Conservation (phyloP, 92 coral and sea anemone species). For the Paramuricea clavata region DNA sequence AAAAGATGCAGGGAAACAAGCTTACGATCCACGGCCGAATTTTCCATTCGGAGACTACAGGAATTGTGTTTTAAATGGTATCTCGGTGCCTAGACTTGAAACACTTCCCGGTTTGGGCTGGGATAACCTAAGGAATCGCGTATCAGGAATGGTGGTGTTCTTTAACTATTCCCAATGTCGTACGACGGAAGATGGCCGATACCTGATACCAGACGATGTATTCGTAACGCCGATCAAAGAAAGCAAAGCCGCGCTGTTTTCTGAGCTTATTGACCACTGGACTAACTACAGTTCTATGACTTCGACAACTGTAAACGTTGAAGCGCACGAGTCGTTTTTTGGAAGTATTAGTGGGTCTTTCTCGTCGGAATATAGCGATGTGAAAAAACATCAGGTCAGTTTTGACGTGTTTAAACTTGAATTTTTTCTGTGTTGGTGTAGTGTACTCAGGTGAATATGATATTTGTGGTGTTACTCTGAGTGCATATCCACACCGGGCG, state of each 20-base stretch:
- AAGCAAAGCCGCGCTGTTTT: slow-evolving; percentile 73
- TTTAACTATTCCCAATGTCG: slow-evolving; percentile 81
- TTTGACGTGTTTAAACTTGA: no score
- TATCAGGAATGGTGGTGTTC: slow-evolving; percentile 81
- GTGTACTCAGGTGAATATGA: no score
- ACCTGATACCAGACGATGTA: slow-evolving; percentile 79
- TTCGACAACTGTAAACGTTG: slow-evolving; percentile 73
- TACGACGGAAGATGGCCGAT: slow-evolving; percentile 86
- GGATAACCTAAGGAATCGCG: slow-evolving; percentile 83
- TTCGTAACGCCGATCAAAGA: slow-evolving; percentile 77
- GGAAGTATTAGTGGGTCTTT: slow-evolving; percentile 77
- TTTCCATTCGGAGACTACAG: slow-evolving; percentile 79
- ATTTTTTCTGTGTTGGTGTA: no score
- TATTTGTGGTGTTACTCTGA: no score
- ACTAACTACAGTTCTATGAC: slow-evolving; percentile 79
- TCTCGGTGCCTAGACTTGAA: slow-evolving; percentile 73
- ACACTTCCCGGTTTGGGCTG: slow-evolving; percentile 91
- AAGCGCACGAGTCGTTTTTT: slow-evolving; percentile 69
- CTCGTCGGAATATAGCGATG: slow-evolving; percentile 77
- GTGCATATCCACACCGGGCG: no score
- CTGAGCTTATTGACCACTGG: slow-evolving; percentile 88
- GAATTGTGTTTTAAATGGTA: slow-evolving; percentile 61
- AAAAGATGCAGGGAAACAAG: not conserved
- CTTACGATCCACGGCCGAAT: not conserved
- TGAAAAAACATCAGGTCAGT: slow-evolving; percentile 78